Evolutionary conservation across 1,140 invertebrate species (phyloP).

Genomic region (Coenobita brevimanus): DNA sequence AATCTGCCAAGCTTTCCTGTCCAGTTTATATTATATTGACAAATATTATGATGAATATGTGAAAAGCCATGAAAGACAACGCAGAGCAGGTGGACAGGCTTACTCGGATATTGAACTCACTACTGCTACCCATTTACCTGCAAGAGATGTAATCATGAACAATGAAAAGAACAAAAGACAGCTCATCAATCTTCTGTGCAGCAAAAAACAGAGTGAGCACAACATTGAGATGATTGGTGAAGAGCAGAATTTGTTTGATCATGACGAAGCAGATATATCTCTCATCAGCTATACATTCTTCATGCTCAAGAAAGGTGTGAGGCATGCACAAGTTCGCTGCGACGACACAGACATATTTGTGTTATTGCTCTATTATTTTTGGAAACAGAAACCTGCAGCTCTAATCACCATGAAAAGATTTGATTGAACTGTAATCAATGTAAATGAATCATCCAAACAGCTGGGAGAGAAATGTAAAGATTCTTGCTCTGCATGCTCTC

Average conservation of each 20-base stretch:
- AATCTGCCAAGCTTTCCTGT: too few species aligned
- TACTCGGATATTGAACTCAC: background rate
- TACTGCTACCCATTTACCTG: background rate
- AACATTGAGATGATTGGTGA: background rate
- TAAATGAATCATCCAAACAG: background rate
- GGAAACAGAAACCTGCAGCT: background rate
- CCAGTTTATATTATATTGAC: background rate
- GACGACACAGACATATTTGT: background rate
- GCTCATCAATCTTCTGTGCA: background rate
- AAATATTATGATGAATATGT: background rate
- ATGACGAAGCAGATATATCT: background rate
- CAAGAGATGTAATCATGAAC: background rate
- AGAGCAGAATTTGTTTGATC: background rate
- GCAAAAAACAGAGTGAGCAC: background rate
- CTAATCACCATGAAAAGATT: background rate
- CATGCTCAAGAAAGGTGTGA: background rate
- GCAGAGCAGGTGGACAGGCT: background rate
- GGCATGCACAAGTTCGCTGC: background rate
- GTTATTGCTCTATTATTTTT: background rate
- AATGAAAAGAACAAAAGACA: constrained; percentile 1
- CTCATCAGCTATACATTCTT: background rate
- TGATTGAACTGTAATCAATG: background rate
- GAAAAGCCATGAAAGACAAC: background rate
- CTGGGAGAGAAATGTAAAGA: background rate
- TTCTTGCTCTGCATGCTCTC: background rate